Base-by-base conservation (phyloP, 1,140 invertebrate genomes). In the Argopecten irradians region DNA sequence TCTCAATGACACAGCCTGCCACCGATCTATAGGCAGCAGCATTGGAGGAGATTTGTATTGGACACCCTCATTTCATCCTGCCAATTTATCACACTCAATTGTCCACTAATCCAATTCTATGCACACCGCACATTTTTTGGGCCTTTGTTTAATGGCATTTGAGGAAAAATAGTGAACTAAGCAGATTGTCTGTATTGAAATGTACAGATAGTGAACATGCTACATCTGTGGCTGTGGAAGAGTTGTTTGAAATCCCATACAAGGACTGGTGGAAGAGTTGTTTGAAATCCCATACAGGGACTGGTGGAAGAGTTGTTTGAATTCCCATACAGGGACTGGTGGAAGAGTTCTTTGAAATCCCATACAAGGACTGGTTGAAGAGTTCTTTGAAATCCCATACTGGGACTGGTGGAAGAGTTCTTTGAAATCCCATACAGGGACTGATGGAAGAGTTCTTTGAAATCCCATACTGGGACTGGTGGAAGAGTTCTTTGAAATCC, bases 111-210 rank as follows among this genome's bases (percentile, higher is more conserved):
- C 13, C 55, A 71, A 71, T 71, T n/a, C 22, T n/a, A 71, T 71
- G 55, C 55, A n/a, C 55, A 71, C 55, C 55, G 28, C 55, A 71
- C 55, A 71, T 71, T 71, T 71, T 71, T 71, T 71, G 55, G n/a
- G 55, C 55, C 55, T 71, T 71, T 71, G 55, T 71, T 71, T 71
- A 71, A 71, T 71, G 55, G n/a, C 55, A 71, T 71, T 71, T 71
- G 55, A 71, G n/a, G 55, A 71, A 71, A 71, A 71, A 71, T 71
- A 71, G 55, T 71, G 55, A 71, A 71, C 55, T 71, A 71, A 71
- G 28, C 55, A 71, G 22, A 71, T 71, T 71, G 55, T 71, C 55
- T 71, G 55, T 71, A 71, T 71, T 71, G 22, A 71, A 28, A 71
- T n/a, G 22, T 71, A 71, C 55, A 71, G 55, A 19, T 22, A 11